phyloP scores from a whole-genome alignment of 2,113 vertebrate species.

The Melanotaenia duboulayi region DNA sequence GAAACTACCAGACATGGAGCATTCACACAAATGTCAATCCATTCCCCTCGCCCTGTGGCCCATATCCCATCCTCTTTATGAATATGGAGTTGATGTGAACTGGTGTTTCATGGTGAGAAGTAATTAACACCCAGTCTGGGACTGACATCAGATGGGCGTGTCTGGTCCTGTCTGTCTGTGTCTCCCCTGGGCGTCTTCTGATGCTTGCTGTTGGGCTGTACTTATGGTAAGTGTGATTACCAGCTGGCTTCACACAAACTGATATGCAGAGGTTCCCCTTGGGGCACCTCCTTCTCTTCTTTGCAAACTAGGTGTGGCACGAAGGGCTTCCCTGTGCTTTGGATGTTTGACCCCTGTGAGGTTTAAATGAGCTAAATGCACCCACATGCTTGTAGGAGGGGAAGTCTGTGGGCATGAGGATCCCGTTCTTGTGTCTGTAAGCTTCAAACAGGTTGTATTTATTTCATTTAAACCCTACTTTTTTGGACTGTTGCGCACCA shows the following conservation, averaged over 20 bases:
- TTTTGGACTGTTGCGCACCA: background rate
- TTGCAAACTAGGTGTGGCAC: conserved; percentile 74
- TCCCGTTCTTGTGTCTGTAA: conserved; percentile 46
- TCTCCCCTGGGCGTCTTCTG: conserved; percentile 36
- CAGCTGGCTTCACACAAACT: conserved; percentile 73
- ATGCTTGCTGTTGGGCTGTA: conserved; percentile 49
- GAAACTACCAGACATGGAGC: conserved; percentile 14
- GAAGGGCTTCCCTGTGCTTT: conserved; percentile 52
- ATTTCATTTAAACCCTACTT: background rate
- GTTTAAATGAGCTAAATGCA: conserved; percentile 39
- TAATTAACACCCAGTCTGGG: conserved; percentile 75
- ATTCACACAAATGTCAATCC: conserved; percentile 23
- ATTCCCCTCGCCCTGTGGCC: conserved; percentile 25
- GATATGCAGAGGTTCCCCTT: conserved; percentile 58
- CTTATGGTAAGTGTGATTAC: conserved; percentile 73
- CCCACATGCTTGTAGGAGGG: conserved; percentile 10
- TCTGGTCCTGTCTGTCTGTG: conserved; percentile 54
- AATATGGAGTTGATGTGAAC: conserved; percentile 63
- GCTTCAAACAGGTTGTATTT: conserved; percentile 73
- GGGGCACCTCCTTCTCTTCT: conserved; percentile 57
- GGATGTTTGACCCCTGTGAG: conserved; percentile 69
- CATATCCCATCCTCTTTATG: conserved; percentile 52
- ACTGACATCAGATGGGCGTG: conserved; percentile 50
- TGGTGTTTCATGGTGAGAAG: conserved; percentile 64
- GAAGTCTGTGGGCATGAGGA: background rate